Evolutionary conservation across 2,113 vertebrate genomes (phyloP).

Genomic region (Notechis scutatus): DNA sequence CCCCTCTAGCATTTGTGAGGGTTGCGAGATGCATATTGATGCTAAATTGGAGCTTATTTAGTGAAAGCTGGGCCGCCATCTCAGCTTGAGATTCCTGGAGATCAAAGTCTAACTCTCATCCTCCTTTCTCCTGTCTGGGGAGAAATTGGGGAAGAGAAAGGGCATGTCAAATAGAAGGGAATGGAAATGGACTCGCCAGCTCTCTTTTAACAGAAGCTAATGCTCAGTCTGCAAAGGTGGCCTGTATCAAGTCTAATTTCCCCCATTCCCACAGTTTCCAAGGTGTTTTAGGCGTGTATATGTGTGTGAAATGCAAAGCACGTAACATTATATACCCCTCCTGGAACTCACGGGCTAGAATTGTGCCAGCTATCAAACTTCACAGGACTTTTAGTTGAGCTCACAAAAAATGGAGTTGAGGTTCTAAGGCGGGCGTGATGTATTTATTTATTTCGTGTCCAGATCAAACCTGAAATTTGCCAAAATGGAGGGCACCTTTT

Average conservation of each 20-base stretch:
- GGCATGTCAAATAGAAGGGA: conserved; percentile 40
- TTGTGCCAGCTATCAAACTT: not conserved
- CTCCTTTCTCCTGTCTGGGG: conserved; percentile 20
- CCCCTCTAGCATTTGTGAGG: not conserved
- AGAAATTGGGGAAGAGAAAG: conserved; percentile 27
- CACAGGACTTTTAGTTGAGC: not conserved
- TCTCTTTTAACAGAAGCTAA: conserved; percentile 6
- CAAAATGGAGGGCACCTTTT: not conserved
- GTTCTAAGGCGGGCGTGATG: not conserved
- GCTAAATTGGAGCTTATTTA: conserved; percentile 5
- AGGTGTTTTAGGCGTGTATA: not conserved
- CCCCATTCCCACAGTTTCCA: not conserved
- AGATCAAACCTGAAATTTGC: not conserved
- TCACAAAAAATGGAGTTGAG: not conserved
- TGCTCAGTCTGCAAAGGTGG: conserved; percentile 19
- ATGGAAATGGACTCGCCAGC: not conserved
- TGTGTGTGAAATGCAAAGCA: not conserved
- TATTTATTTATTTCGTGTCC: not conserved
- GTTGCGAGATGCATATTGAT: conserved; percentile 14
- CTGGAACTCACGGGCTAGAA: not conserved
- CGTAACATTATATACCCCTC: not conserved
- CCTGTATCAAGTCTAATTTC: not conserved
- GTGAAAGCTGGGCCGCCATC: conserved; percentile 32
- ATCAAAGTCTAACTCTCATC: conserved; percentile 34
- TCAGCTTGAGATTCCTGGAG: conserved; percentile 34